phyloP scores from a whole-genome alignment of 1,140 invertebrate genomes.

The Tetraneura akinire region DNA sequence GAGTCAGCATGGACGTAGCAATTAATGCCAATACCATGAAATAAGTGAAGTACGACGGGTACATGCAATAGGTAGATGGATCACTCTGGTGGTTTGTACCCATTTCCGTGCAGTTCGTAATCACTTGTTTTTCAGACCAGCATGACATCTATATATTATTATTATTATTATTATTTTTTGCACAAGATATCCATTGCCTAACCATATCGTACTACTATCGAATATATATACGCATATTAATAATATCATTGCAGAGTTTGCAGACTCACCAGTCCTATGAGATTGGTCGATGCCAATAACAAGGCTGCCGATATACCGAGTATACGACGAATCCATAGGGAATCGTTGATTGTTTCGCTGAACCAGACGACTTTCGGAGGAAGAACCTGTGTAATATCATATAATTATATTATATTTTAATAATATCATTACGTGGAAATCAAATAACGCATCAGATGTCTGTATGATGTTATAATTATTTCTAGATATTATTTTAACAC shows the following conservation, averaged over 20 bases:
- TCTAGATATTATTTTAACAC: too few species aligned
- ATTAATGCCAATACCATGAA: constrained; percentile 71
- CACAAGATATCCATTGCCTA: too few species aligned
- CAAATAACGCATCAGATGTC: too few species aligned
- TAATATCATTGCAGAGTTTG: too few species aligned
- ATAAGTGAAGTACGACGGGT: constrained; percentile 75
- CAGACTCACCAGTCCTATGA: constrained; percentile 63
- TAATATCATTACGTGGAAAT: too few species aligned
- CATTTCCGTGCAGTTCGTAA: constrained; percentile 18
- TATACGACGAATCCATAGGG: constrained; percentile 62
- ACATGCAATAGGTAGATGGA: constrained; percentile 61
- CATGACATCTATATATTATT: neutral
- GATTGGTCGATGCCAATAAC: constrained; percentile 64
- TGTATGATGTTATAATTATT: too few species aligned
- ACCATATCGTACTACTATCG: too few species aligned
- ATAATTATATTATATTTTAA: too few species aligned
- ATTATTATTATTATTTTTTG: neutral
- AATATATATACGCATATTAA: too few species aligned
- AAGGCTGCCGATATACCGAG: constrained; percentile 63
- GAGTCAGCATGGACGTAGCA: constrained; percentile 71
- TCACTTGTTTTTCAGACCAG: constrained; percentile 16
- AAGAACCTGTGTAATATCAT: too few species aligned
- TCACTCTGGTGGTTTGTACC: constrained; percentile 8
- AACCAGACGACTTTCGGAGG: constrained; percentile 60
- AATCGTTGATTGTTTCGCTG: constrained; percentile 63